Evolutionary conservation across 2,888 invertebrate species (phyloP).

Genomic region (Sinohyriopsis cumingii): DNA sequence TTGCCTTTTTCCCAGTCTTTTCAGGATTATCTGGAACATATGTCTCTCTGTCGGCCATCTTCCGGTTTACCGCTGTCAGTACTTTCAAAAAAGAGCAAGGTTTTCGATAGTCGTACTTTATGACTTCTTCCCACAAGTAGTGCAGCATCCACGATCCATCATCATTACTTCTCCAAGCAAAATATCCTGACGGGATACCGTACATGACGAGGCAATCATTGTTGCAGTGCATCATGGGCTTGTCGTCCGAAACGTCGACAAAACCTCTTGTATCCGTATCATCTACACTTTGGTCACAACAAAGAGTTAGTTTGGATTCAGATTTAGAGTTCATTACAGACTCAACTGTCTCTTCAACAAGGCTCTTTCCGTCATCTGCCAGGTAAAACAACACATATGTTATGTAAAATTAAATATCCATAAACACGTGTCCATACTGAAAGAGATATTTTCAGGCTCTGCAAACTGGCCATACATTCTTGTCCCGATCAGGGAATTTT

Average conservation of each 20-base stretch:
- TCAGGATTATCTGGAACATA: conserved; percentile 15
- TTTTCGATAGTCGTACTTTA: conserved; percentile 19
- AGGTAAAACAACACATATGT: no score
- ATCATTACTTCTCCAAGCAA: conserved; percentile 29
- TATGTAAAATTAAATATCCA: no score
- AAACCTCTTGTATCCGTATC: no score
- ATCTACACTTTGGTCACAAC: no score
- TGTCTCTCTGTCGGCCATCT: conserved; percentile 22
- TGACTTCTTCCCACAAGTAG: conserved; percentile 26
- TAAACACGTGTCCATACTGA: no score
- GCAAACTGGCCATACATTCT: no score
- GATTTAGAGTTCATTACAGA: no score
- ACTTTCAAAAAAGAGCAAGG: conserved; percentile 23
- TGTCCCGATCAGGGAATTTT: no score
- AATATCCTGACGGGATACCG: conserved; percentile 31
- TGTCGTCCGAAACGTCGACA: conserved; percentile 1
- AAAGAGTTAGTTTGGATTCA: no score
- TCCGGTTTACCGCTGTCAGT: conserved; percentile 19
- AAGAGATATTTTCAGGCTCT: no score
- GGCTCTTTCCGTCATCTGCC: no score
- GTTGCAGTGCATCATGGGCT: conserved; percentile 26
- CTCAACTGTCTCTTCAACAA: no score
- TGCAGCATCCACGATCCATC: conserved; percentile 37
- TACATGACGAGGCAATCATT: conserved; percentile 36
- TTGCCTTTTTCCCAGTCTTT: conserved; percentile 24